Conservation (phyloP, 2,888 invertebrate genomes). For the Drosophila macrospina region DNA sequence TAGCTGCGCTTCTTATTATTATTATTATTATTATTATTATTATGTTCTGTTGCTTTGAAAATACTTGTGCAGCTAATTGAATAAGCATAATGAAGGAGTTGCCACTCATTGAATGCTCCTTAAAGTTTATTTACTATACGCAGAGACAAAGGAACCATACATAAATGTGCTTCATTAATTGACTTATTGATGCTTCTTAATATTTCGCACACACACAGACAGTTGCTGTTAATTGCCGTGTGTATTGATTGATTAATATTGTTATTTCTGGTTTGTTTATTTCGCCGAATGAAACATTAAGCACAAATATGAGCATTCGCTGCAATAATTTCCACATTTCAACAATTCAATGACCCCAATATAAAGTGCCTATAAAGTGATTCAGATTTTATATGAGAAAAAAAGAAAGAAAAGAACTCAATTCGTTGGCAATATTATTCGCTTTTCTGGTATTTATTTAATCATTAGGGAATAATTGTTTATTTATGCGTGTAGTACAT, state of each 20-base stretch:
- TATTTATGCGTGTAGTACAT: slow-evolving; percentile 12
- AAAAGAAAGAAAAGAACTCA: slow-evolving; percentile 36
- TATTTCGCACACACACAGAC: slow-evolving; percentile 3
- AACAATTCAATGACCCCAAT: slow-evolving; percentile 43
- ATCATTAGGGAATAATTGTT: slow-evolving; percentile 38
- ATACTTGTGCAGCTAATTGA: not conserved
- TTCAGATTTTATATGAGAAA: slow-evolving; percentile 25
- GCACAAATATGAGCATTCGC: slow-evolving; percentile 4
- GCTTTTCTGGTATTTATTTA: slow-evolving; percentile 47
- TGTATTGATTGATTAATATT: slow-evolving; percentile 30
- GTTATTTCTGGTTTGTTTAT: slow-evolving; percentile 42
- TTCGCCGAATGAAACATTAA: slow-evolving; percentile 11
- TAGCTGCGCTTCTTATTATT: no score
- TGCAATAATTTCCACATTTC: slow-evolving; percentile 28
- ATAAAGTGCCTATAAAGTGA: slow-evolving; percentile 10
- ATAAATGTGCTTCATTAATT: slow-evolving; percentile 18
- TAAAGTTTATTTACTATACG: not conserved
- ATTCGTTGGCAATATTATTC: slow-evolving; percentile 38
- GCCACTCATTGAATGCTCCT: not conserved
- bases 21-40: no score
- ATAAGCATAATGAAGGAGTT: not conserved
- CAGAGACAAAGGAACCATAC: slow-evolving; percentile 11
- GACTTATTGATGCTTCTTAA: slow-evolving; percentile 19
- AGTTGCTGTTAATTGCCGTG: slow-evolving; percentile 19
- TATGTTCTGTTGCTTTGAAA: no score